A percentile compares a stretch with the other conserved stretches of the same genome.
phyloP scores from a whole-genome alignment of 1,140 invertebrate genomes.

The Euwallacea fornicatus region DNA sequence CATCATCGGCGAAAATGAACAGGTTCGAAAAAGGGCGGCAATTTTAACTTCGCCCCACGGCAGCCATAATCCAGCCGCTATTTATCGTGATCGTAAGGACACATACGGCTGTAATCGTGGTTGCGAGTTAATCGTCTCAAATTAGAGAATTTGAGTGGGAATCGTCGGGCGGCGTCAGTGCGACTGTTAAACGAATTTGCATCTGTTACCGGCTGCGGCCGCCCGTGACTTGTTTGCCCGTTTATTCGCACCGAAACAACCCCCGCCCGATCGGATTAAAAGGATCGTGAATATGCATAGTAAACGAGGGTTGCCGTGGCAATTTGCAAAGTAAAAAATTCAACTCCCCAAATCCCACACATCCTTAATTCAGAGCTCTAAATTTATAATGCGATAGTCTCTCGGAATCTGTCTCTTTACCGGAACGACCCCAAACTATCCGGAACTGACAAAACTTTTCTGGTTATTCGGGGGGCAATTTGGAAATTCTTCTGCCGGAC shows the following conservation, averaged over 20 bases:
- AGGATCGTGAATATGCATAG: slow-evolving; percentile 13
- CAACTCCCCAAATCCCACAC: not conserved
- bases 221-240: slow-evolving; percentile 22
- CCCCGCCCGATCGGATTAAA: slow-evolving; percentile 10
- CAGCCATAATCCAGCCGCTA: too few relatives aligned
- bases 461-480: slow-evolving; percentile 12
- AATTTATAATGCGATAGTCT: slow-evolving; percentile 1
- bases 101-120: too few relatives aligned
- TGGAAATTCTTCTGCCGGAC: slow-evolving; percentile 11
- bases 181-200: slow-evolving; percentile 19
- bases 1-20: too few relatives aligned
- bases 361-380: slow-evolving; percentile 3
- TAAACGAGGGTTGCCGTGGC: not conserved
- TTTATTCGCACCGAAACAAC: slow-evolving; percentile 21
- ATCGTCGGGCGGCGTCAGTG: slow-evolving; percentile 2
- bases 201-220: slow-evolving; percentile 18
- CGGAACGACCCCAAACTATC: slow-evolving; percentile 13
- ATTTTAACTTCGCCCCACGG: too few relatives aligned
- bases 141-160: slow-evolving; percentile 14
- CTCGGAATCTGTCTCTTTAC: slow-evolving; percentile 14
- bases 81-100: too few relatives aligned
- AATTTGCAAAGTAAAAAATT: not conserved
- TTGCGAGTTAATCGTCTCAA: not conserved
- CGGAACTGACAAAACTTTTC: slow-evolving; percentile 19
- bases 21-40: too few relatives aligned